Conservation (phyloP, 2,888 invertebrate genomes). For the Parochlus steinenii region DNA sequence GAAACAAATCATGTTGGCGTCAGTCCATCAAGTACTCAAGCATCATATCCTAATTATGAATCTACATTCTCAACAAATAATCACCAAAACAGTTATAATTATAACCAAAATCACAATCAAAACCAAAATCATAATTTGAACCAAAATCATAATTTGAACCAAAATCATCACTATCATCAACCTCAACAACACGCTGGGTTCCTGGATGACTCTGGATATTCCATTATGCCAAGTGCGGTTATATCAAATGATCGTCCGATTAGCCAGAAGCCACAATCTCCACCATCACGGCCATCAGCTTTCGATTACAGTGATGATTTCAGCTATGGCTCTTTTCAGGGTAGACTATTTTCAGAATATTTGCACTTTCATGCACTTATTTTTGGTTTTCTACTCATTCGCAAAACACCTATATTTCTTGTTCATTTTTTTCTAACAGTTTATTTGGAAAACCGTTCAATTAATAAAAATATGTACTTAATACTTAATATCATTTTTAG, state of each 20-base stretch:
- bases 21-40: no score
- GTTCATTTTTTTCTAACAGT: not conserved
- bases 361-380: not conserved
- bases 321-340: conserved; percentile 10
- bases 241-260: conserved; percentile 2
- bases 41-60: no score
- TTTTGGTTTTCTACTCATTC: not conserved
- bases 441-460: not conserved
- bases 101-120: conserved; percentile 3
- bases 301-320: conserved; percentile 9
- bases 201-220: conserved; percentile 14
- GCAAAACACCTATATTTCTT: not conserved
- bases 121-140: conserved; percentile 1
- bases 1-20: no score
- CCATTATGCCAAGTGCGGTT: conserved; percentile 10
- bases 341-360: conserved; percentile 7
- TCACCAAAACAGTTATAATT: conserved; percentile 5
- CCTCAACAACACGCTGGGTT: conserved; percentile 8
- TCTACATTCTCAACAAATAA: no score
- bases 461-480: not conserved
- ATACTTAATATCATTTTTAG: conserved; percentile 34
- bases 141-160: conserved; percentile 2
- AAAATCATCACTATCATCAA: conserved; percentile 3
- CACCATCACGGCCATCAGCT: conserved; percentile 5
- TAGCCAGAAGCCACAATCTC: conserved; percentile 3